A percentile compares a stretch with the other conserved stretches of the same genome.
These are phyloP conservation scores for Lagocephalus sceleratus DNA, from an alignment of 2,797 vertebrate species.

Conservation along the genomic window DNA sequence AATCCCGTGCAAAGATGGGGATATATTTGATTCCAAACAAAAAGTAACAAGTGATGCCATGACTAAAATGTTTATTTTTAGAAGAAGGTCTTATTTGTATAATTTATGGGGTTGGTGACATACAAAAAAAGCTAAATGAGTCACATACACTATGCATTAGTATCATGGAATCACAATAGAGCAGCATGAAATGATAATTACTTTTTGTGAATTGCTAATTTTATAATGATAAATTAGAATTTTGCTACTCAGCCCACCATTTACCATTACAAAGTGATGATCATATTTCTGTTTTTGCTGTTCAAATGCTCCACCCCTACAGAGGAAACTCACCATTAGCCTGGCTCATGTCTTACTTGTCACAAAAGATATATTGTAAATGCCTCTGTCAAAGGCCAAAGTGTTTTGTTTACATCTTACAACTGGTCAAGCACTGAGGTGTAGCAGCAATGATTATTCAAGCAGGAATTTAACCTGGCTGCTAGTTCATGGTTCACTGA, in stretches of 20 bases:
- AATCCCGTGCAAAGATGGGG: background rate
- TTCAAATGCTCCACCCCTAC: no score
- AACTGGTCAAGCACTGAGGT: slow-evolving; percentile 37
- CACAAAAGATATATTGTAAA: slow-evolving; percentile 22
- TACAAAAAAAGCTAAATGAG: background rate
- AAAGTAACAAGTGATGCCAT: background rate
- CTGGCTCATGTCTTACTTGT: slow-evolving; percentile 28
- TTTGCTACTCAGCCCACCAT: slow-evolving; percentile 15
- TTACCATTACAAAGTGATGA: slow-evolving; percentile 23
- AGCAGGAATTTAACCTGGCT: slow-evolving; percentile 48
- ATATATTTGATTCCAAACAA: background rate
- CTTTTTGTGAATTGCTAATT: slow-evolving; percentile 12
- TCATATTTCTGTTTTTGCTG: no score
- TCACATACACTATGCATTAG: background rate
- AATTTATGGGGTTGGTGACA: background rate
- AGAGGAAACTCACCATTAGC: background rate
- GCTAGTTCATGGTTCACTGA: slow-evolving; percentile 50
- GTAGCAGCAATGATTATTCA: slow-evolving; percentile 56
- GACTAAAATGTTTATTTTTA: background rate
- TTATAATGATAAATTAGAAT: slow-evolving; percentile 17
- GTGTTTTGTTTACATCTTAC: slow-evolving; percentile 43
- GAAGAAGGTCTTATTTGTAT: background rate
- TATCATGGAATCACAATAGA: slow-evolving; percentile 11
- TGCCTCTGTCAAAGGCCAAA: slow-evolving; percentile 47
- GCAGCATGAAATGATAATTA: slow-evolving; percentile 21